phyloP scores from a whole-genome alignment of 2,888 invertebrate species.

The Venusia cambrica region DNA sequence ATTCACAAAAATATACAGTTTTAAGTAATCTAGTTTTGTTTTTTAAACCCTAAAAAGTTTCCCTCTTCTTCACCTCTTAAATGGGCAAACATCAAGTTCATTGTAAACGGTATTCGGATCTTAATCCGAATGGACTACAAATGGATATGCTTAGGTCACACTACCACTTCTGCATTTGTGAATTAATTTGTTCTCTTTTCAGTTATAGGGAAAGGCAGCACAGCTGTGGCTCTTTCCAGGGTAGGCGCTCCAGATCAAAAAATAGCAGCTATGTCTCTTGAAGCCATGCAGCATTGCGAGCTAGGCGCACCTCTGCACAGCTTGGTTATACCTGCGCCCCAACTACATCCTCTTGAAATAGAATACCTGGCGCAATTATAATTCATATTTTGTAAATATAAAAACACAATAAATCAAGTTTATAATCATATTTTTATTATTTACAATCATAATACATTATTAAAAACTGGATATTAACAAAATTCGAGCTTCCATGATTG shows the following conservation, averaged over 20 bases:
- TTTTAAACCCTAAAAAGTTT: too few relatives aligned
- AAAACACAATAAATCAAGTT: conserved; percentile 51
- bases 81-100: too few relatives aligned
- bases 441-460: conserved; percentile 66
- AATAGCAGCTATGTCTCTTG: conserved; percentile 87
- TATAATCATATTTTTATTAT: conserved; percentile 77
- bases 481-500: conserved; percentile 58
- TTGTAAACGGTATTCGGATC: too few relatives aligned
- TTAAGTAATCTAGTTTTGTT: too few relatives aligned
- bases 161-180: too few relatives aligned
- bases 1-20: too few relatives aligned
- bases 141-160: too few relatives aligned
- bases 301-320: conserved; percentile 97
- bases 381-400: conserved; percentile 17
- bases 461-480: conserved; percentile 69
- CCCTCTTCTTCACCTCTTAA: too few relatives aligned
- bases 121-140: too few relatives aligned
- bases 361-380: conserved; percentile 90
- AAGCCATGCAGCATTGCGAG: conserved; percentile 85
- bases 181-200: too few relatives aligned
- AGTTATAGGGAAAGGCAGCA: conserved; percentile 78
- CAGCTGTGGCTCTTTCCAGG: conserved; percentile 93
- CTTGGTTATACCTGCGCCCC: conserved; percentile 91
- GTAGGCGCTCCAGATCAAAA: conserved; percentile 93
- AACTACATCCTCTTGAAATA: conserved; percentile 93